phyloP scores from a whole-genome alignment of 1,140 invertebrate species.

The Drosophila sp. region DNA sequence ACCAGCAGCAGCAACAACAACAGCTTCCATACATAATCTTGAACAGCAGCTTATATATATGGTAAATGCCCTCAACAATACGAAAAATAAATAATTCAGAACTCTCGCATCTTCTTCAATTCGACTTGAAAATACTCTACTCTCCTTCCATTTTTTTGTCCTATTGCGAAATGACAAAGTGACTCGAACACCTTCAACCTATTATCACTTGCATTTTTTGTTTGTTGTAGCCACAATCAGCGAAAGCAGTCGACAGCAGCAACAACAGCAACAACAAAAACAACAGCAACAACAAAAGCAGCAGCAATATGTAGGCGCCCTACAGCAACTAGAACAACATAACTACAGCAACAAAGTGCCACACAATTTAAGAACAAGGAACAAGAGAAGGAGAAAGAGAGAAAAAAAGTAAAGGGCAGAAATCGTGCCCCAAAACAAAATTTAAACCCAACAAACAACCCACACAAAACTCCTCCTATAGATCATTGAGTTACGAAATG shows the following conservation, averaged over 20 bases:
- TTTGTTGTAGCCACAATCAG: conserved; percentile 74
- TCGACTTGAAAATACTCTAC: background rate
- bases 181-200: conserved; percentile 58
- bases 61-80: conserved; percentile 48
- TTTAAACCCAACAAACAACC: conserved; percentile 2
- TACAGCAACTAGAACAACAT: conserved; percentile 26
- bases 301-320: conserved; percentile 65
- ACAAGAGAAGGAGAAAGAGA: conserved; percentile 10
- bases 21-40: conserved; percentile 7
- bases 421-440: conserved; percentile 30
- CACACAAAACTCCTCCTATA: conserved; percentile 4
- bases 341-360: conserved; percentile 34
- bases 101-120: background rate
- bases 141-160: background rate
- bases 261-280: conserved; percentile 43
- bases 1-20: conserved; percentile 21
- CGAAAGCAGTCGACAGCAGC: conserved; percentile 74
- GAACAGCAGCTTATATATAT: conserved; percentile 43
- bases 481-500: conserved; percentile 22
- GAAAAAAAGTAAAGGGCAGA: conserved; percentile 23
- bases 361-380: conserved; percentile 47
- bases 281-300: background rate
- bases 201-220: conserved; percentile 73
- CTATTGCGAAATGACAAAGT: conserved; percentile 44
- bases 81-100: background rate